phyloP scores from a whole-genome alignment of 2,797 vertebrate genomes.

The Uromys caudimaculatus region DNA sequence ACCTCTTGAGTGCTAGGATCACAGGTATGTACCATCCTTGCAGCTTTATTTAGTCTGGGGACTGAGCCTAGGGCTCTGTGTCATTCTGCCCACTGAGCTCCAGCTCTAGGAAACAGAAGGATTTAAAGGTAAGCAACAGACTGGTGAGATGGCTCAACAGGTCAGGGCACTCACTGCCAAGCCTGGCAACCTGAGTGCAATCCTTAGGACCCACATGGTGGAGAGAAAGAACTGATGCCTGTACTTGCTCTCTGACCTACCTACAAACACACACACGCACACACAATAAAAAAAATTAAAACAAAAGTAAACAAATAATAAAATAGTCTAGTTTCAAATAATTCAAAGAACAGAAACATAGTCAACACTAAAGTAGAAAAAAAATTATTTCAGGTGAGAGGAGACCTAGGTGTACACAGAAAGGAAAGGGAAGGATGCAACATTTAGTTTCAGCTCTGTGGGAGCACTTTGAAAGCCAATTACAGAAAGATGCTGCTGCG shows the following conservation, averaged over 20 bases:
- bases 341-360: conserved; percentile 13
- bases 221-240: not conserved
- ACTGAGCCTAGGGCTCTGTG: too few species aligned
- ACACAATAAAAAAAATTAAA: not conserved
- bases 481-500: not conserved
- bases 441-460: too few species aligned
- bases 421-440: not conserved
- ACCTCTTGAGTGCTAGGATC: not conserved
- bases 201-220: not conserved
- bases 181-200: not conserved
- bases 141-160: not conserved
- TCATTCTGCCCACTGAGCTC: not conserved
- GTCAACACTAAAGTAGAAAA: not conserved
- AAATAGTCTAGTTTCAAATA: conserved; percentile 18
- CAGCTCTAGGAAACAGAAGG: not conserved
- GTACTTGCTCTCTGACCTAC: not conserved
- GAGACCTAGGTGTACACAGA: not conserved
- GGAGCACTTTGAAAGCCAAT: not conserved
- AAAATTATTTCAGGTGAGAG: conserved; percentile 11
- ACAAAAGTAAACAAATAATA: not conserved
- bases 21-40: not conserved
- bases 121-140: not conserved
- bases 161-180: not conserved
- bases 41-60: not conserved
- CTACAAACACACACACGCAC: too few species aligned